These are phyloP conservation scores for Volucella zonaria DNA, from an alignment of 2,888 invertebrate species.

Conservation along the genomic window DNA sequence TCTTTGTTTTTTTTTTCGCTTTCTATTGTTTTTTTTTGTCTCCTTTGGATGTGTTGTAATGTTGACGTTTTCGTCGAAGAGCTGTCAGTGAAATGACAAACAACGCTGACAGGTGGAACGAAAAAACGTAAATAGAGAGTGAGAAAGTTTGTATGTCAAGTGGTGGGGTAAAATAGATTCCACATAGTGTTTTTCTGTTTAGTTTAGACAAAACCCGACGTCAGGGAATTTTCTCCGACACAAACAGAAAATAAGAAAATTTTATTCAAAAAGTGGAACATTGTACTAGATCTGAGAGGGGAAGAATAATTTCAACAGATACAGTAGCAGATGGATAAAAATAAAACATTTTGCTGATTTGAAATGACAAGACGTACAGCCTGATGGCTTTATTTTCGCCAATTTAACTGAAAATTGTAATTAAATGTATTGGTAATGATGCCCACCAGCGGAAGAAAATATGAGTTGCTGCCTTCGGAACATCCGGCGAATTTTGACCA, in stretches of 20 bases:
- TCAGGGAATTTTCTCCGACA: not conserved
- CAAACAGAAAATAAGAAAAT: not conserved
- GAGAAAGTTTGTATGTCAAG: not conserved
- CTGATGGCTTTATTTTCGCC: no score
- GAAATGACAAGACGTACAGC: no score
- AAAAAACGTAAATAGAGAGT: constrained; percentile 38
- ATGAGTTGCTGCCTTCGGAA: no score
- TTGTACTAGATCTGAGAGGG: not conserved
- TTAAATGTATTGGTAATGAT: no score
- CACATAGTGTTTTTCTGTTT: constrained; percentile 2
- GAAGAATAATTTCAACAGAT: no score
- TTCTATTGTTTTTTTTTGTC: not conserved
- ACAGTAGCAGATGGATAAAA: no score
- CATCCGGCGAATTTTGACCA: no score
- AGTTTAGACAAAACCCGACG: not conserved
- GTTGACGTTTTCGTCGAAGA: constrained; percentile 60
- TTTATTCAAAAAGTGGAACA: not conserved
- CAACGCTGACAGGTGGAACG: constrained; percentile 31
- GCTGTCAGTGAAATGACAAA: constrained; percentile 59
- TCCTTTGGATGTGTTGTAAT: constrained; percentile 25
- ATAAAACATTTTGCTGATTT: no score
- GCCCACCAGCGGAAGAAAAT: no score
- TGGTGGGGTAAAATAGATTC: constrained; percentile 9
- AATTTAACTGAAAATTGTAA: no score
- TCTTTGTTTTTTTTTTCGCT: constrained; percentile 60